These are phyloP conservation scores for Aspidiotus destructor DNA, from an alignment of 2,888 invertebrate genomes.

Conservation along the genomic window DNA sequence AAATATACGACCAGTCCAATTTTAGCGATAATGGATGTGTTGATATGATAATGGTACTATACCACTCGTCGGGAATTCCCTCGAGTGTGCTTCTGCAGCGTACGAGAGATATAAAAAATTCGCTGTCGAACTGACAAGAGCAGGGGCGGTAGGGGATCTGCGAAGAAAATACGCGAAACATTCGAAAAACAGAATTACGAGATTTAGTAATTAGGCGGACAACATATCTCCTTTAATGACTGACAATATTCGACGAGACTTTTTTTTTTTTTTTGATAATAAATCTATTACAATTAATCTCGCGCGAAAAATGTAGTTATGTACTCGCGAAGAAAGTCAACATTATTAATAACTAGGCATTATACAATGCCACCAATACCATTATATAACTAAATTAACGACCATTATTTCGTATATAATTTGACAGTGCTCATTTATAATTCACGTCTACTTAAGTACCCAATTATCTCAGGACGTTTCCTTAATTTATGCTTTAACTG, in stretches of 20 bases:
- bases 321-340: slow-evolving; percentile 31
- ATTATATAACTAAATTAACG: slow-evolving; percentile 34
- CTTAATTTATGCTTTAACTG: slow-evolving; percentile 29
- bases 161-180: background rate
- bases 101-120: background rate
- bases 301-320: slow-evolving; percentile 29
- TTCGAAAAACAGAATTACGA: slow-evolving; percentile 12
- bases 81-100: background rate
- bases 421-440: slow-evolving; percentile 30
- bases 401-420: slow-evolving; percentile 34
- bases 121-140: background rate
- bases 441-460: slow-evolving; percentile 30
- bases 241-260: slow-evolving; percentile 24
- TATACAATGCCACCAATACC: slow-evolving; percentile 32
- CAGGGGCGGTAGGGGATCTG: background rate
- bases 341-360: slow-evolving; percentile 33
- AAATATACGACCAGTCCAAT: background rate
- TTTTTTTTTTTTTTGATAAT: slow-evolving; percentile 10
- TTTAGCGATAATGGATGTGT: background rate
- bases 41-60: background rate
- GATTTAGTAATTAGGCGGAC: slow-evolving; percentile 26
- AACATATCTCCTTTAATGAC: slow-evolving; percentile 28
- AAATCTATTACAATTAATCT: slow-evolving; percentile 29
- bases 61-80: background rate
- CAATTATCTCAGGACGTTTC: slow-evolving; percentile 31